Evolutionary conservation across 2,888 invertebrate species (phyloP).

Genomic region (Linnaemya tessellans): DNA sequence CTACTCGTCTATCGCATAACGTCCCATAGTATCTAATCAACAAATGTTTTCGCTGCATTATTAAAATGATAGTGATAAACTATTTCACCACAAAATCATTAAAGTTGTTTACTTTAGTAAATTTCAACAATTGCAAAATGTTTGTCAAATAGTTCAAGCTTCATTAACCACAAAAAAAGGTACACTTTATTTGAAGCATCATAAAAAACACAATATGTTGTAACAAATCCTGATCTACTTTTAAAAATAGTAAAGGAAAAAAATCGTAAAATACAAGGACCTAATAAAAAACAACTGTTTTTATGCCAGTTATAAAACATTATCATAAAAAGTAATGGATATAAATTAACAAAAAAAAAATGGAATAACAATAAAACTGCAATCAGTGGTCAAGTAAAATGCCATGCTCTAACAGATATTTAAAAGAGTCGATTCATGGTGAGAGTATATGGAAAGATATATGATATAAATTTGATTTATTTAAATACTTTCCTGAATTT

Average conservation of each 20-base stretch:
- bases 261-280: constrained; percentile 48
- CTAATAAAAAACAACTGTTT: constrained; percentile 11
- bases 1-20: too few species aligned
- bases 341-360: constrained; percentile 55
- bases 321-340: constrained; percentile 59
- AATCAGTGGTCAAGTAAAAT: constrained; percentile 68
- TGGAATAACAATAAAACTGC: constrained; percentile 65
- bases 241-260: neutral
- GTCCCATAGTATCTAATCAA: too few species aligned
- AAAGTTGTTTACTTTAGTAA: neutral
- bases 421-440: constrained; percentile 4
- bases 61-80: too few species aligned
- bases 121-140: neutral
- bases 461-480: too few species aligned
- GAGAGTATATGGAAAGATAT: neutral
- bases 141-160: constrained; percentile 48
- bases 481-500: too few species aligned
- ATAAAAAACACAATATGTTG: constrained; percentile 25
- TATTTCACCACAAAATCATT: too few species aligned
- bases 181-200: constrained; percentile 24
- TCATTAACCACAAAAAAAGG: constrained; percentile 53
- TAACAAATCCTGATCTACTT: constrained; percentile 15
- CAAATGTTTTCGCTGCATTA: too few species aligned
- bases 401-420: constrained; percentile 7
- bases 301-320: constrained; percentile 11